Base-by-base conservation (phyloP, 2,888 invertebrate genomes). In the Orthosia gothica region DNA sequence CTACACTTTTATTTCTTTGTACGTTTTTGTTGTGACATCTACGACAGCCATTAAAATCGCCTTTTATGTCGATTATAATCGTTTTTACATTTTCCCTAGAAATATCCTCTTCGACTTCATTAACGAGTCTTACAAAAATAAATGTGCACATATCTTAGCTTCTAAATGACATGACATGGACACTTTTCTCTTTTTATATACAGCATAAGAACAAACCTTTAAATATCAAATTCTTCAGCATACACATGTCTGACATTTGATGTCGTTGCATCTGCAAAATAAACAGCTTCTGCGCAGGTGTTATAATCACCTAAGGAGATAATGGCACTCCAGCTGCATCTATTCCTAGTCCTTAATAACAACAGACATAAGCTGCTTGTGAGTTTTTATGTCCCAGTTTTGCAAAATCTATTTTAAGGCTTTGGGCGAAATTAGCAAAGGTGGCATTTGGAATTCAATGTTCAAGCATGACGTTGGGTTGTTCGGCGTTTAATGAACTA, bases 201-300 rank as follows among this genome's bases (percentile, higher is more conserved):
- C 26, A 5, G 13, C 13, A 20, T 59, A 13, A 11, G 9, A 45
- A 47, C 66, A 26, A 49, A 18, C 16, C 50, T 15, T 74, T 15
- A 54, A 81, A 63, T 45, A 81, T 58, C 18, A 72, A 59, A 70
- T 83, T 58, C 59, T 69, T 73, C n/a, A 63, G 9, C n/a, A 20
- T 55, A 63, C 66, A 79, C 45, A 76, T 69, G 79, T 49, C 63
- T 70, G 67, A 32, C 70, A 76, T 73, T 83, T 59, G 12, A 32
- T 45, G 40, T 69, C 20, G 57, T 32, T 62, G 40, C 76, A 81
- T 79, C 70, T 71, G 66, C 84, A 72, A 73, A 67, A 70, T 81
- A 67, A 76, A 81, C n/a, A 69, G 67, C 64, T 63, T 66, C 26
- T n/a, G 50, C 18, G 74, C 87, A 86, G 85, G 70, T 86, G 87